Percentiles rank a stretch among this genome's conserved stretches.
These are phyloP conservation scores for Anomalospiza imberbis DNA, from an alignment of 2,797 vertebrate genomes.

Conservation along the genomic window DNA sequence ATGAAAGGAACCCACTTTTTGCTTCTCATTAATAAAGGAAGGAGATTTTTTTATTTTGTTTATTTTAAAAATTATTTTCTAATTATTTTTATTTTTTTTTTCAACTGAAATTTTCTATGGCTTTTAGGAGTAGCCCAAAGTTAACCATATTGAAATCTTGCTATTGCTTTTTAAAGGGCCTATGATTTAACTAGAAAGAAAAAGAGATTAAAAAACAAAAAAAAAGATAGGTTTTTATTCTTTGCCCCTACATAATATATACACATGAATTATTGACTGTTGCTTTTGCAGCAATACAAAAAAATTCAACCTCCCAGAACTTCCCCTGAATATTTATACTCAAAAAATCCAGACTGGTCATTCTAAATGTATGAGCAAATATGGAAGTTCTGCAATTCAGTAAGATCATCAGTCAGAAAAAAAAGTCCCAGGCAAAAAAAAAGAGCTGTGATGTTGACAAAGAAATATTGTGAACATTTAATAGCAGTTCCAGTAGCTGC, in stretches of 20 bases:
- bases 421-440: not conserved
- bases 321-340: not conserved
- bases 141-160: not conserved
- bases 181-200: not conserved
- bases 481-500: slow-evolving; percentile 52
- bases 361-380: not conserved
- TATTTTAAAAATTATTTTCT: not conserved
- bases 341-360: not conserved
- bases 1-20: not conserved
- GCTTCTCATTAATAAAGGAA: not conserved
- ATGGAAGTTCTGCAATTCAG: not conserved
- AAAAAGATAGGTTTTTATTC: not conserved
- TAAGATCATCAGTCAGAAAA: not conserved
- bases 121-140: not conserved
- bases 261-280: not conserved
- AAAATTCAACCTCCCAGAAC: not conserved
- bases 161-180: not conserved
- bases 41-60: not conserved
- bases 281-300: not conserved
- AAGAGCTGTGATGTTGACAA: slow-evolving; percentile 21
- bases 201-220: not conserved
- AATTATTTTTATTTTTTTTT: not conserved
- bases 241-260: not conserved
- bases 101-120: not conserved
- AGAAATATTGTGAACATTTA: slow-evolving; percentile 44